Evolutionary conservation across 2,888 invertebrate species (phyloP), one percentile per base, ranked within the genome.

Genomic region (Hoplodrina ambigua): DNA sequence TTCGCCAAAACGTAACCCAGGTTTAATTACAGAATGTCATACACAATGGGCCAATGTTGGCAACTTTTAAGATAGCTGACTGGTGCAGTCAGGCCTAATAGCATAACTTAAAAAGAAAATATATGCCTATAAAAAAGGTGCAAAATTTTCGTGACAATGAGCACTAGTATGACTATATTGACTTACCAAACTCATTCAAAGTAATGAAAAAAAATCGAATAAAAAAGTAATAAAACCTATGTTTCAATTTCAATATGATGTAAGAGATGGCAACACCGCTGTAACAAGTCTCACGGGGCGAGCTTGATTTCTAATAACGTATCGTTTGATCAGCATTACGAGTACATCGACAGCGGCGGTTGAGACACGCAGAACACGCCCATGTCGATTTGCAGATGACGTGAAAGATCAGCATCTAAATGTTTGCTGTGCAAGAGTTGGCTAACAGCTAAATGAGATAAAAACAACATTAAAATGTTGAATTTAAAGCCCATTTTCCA

Each of bases 261-360:
- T 41, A 41, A 56, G 17, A 41, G 15, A 41, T 25, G 33, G 50
- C 49, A 17, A 44, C 49, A 44, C 30, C 1, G n/a, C n/a, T 6
- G 15, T 33, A n/a, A 4, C 44, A 46, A 30, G 44, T 37, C 71
- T 75, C 75, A 72, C 44, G 44, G 50, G 59, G 59, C 56, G 82
- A 72, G 72, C 83, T 80, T 85, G 86, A 86, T 87, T 81, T 87
- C 85, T 86, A 88, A 85, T 87, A 85, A 81, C 85, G 81, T 89
- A 87, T 90, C 86, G 82, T 64, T 82, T 78, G 88, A 90, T 87
- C 89, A 84, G 87, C 86, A 89, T 88, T 86, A 87, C 56, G 46
- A 52, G 41, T 41, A 63, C 88, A 87, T 86, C 84, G 77, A 61
- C 60, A 46, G 49, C 65, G 63, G 60, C 72, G 20, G 63, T 64